A percentile compares a stretch with the other conserved stretches of the same genome.
Evolutionary conservation across 2,797 vertebrate species (phyloP).

Genomic region (Synaphobranchus kaupii): DNA sequence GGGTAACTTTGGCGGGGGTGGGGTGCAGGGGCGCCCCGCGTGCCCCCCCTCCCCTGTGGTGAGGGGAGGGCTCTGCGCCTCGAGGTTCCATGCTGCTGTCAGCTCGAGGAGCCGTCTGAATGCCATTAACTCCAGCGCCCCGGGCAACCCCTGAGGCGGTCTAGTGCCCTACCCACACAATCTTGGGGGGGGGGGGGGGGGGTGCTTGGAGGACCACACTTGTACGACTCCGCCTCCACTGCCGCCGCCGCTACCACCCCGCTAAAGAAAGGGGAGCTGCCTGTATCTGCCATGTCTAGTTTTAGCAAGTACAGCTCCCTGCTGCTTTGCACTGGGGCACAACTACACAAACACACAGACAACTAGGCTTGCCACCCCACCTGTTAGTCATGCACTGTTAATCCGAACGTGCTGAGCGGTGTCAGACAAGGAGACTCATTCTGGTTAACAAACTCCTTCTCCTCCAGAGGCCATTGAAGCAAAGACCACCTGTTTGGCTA

Average conservation of each 20-base stretch:
- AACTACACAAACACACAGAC: background rate
- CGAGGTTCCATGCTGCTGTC: background rate
- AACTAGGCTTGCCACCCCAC: too few species aligned
- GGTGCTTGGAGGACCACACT: background rate
- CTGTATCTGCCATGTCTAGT: background rate
- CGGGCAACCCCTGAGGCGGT: background rate
- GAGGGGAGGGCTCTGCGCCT: background rate
- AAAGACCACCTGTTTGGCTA: slow-evolving; percentile 4
- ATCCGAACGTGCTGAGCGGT: background rate
- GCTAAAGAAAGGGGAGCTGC: background rate
- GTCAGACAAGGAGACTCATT: background rate
- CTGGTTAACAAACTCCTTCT: background rate
- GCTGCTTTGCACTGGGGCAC: background rate
- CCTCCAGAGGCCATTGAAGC: slow-evolving; percentile 5
- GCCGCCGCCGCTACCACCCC: background rate
- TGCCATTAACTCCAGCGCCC: background rate
- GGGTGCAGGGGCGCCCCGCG: background rate
- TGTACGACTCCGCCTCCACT: too few species aligned
- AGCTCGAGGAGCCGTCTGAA: background rate
- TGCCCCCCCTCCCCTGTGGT: background rate
- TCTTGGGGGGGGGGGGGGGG: background rate
- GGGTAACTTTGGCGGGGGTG: background rate
- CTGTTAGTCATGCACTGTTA: background rate
- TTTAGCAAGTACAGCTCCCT: background rate
- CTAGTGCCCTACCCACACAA: background rate